Evolutionary conservation across 2,888 invertebrate species (phyloP).

Genomic region (Nudaria mundana): DNA sequence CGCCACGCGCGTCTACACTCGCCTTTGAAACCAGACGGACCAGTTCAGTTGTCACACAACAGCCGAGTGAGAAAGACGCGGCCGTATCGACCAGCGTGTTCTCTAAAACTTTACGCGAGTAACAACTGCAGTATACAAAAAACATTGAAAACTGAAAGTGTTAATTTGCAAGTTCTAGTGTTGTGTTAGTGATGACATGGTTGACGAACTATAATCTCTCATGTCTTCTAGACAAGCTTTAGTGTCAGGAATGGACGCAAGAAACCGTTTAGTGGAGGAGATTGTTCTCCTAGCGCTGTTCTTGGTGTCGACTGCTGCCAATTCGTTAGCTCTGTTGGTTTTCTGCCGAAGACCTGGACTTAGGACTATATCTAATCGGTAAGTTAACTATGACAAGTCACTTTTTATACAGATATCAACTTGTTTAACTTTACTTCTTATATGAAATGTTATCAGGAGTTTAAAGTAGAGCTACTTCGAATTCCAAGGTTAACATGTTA

Average conservation of each 20-base stretch:
- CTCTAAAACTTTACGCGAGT: conserved; percentile 77
- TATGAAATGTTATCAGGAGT: conserved; percentile 11
- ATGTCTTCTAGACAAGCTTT: conserved; percentile 74
- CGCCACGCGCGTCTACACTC: conserved; percentile 41
- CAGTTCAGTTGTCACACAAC: conserved; percentile 68
- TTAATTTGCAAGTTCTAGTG: conserved; percentile 63
- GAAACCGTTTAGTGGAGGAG: conserved; percentile 73
- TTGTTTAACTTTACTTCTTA: conserved; percentile 10
- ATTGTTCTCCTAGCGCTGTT: conserved; percentile 77
- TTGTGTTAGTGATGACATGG: conserved; percentile 75
- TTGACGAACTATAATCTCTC: conserved; percentile 60
- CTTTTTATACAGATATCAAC: conserved; percentile 16
- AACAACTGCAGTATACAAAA: conserved; percentile 64
- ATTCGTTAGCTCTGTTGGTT: conserved; percentile 86
- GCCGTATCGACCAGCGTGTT: conserved; percentile 67
- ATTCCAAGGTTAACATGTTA: conserved; percentile 28
- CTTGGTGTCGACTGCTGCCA: conserved; percentile 86
- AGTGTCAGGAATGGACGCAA: conserved; percentile 74
- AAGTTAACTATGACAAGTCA: no score
- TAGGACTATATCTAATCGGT: conserved; percentile 90
- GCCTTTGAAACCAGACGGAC: conserved; percentile 26
- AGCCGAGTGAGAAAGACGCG: conserved; percentile 75
- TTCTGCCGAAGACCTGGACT: conserved; percentile 87
- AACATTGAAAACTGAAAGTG: conserved; percentile 65
- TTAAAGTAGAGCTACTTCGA: conserved; percentile 7